A percentile compares a stretch with the other conserved stretches of the same genome.
Conservation (phyloP, 2,113 vertebrate genomes). For the Nothoprocta perdicaria region DNA sequence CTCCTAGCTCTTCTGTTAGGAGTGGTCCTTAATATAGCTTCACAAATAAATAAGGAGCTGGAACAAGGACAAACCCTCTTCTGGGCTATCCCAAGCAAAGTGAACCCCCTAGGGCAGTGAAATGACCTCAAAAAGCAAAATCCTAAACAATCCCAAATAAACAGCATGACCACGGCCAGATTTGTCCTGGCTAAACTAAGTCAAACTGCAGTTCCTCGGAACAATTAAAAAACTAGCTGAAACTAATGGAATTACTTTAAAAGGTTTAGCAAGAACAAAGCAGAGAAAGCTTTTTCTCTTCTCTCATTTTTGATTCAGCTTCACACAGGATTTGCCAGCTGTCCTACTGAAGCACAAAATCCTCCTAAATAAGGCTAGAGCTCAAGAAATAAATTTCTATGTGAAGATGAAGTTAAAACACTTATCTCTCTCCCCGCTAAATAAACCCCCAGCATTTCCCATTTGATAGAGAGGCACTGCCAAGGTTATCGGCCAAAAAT, state of each 20-base stretch:
- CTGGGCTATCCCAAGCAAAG: background rate
- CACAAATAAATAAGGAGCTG: background rate
- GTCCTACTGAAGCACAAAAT: conserved; percentile 10
- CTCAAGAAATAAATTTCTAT: background rate
- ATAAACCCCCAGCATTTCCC: background rate
- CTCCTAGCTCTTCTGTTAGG: background rate
- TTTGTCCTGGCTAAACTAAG: background rate
- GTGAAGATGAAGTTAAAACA: conserved; percentile 9
- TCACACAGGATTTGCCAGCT: conserved; percentile 11
- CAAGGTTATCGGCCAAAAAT: conserved; percentile 36
- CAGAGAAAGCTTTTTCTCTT: background rate
- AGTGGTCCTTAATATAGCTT: background rate
- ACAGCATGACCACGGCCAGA: accelerated
- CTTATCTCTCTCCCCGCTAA: background rate
- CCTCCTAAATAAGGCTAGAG: background rate
- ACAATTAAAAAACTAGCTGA: background rate
- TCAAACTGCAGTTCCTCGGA: background rate
- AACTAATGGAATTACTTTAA: background rate
- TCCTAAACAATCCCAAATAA: background rate
- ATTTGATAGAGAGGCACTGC: conserved; percentile 20
- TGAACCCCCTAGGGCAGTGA: background rate
- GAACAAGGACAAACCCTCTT: background rate
- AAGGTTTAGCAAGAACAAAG: background rate
- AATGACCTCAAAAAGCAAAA: background rate
- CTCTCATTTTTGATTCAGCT: background rate